Conservation (phyloP, 2,888 invertebrate genomes). For the Tortrix viridana region DNA sequence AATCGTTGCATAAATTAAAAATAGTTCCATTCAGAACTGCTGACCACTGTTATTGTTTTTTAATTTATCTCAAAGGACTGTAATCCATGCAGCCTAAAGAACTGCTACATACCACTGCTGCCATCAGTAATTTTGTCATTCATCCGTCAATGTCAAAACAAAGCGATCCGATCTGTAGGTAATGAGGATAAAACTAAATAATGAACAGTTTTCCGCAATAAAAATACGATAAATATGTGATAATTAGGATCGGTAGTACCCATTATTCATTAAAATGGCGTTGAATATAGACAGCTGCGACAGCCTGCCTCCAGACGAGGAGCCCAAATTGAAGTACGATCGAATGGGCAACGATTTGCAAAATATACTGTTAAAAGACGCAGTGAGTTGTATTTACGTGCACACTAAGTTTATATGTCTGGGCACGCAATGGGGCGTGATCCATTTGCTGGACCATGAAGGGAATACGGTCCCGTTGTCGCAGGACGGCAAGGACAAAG, state of each 20-base stretch:
- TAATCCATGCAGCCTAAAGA: no score
- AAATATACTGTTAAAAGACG: conserved; percentile 92
- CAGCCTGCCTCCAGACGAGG: conserved; percentile 80
- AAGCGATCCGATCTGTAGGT: conserved; percentile 18
- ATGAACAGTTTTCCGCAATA: conserved; percentile 27
- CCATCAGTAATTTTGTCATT: conserved; percentile 1
- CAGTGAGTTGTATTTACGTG: conserved; percentile 95
- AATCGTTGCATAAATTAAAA: no score
- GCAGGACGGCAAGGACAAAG: conserved; percentile 86
- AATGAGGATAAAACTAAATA: conserved; percentile 34
- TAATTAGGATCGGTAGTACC: conserved; percentile 7
- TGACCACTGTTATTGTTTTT: no score
- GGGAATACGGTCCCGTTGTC: conserved; percentile 89
- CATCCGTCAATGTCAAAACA: conserved; percentile 35
- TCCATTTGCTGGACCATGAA: conserved; percentile 95
- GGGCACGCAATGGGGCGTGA: conserved; percentile 95
- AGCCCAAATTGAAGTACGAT: conserved; percentile 96
- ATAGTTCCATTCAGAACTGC: no score
- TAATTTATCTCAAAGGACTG: no score
- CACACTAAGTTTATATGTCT: conserved; percentile 97
- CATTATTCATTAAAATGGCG: conserved; percentile 57
- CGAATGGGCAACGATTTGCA: conserved; percentile 94
- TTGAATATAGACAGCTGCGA: conserved; percentile 75
- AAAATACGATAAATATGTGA: conserved; percentile 29
- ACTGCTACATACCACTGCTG: no score